A percentile compares a stretch with the other conserved stretches of the same genome.
Evolutionary conservation across 2,797 vertebrate genomes (phyloP).

Genomic region (Gymnothorax reevesii): DNA sequence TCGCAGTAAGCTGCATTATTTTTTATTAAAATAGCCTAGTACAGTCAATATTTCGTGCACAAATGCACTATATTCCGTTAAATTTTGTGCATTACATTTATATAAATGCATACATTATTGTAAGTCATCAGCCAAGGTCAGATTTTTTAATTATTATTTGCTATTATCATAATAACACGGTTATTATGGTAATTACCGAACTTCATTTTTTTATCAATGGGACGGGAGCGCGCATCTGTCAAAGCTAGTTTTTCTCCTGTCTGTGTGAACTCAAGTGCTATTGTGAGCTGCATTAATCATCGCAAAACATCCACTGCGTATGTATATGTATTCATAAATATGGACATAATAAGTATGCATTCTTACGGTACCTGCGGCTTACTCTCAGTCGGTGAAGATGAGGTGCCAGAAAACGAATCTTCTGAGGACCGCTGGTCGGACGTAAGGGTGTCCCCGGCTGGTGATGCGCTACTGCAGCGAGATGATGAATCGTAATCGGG

Average conservation of each 20-base stretch:
- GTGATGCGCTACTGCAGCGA: constrained; percentile 88
- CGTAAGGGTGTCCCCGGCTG: constrained; percentile 83
- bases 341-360: constrained; percentile 29
- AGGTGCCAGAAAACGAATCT: constrained; percentile 79
- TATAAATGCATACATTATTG: neutral
- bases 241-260: constrained; percentile 14
- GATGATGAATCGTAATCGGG: constrained; percentile 85
- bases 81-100: neutral
- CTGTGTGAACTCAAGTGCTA: neutral
- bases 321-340: constrained; percentile 14
- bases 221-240: constrained; percentile 16
- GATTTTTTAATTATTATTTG: neutral
- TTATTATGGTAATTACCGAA: neutral
- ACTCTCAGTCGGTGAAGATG: constrained; percentile 78
- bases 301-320: constrained; percentile 7
- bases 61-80: neutral
- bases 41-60: neutral
- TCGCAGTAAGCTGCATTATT: neutral
- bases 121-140: neutral
- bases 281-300: constrained; percentile 7
- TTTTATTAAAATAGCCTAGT: neutral
- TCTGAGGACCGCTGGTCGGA: constrained; percentile 81
- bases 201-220: constrained; percentile 18
- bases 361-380: constrained; percentile 81
- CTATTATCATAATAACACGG: neutral